Conservation (phyloP, 2,797 vertebrate species). For the Microctenopoma steveboyesi region DNA sequence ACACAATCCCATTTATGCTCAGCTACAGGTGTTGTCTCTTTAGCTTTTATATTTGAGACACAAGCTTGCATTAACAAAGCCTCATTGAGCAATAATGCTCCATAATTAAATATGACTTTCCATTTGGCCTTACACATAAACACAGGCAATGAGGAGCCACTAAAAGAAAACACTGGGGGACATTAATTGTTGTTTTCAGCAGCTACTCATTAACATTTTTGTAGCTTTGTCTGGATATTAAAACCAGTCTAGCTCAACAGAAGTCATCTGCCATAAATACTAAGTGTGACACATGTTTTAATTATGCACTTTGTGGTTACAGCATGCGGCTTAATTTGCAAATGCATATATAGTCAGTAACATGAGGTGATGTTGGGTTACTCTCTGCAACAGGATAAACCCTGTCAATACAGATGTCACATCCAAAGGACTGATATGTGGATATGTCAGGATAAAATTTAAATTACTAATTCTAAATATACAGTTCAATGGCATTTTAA, state of each 20-base stretch:
- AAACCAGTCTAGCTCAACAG: constrained; percentile 54
- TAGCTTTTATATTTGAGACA: constrained; percentile 57
- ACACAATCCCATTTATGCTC: constrained; percentile 24
- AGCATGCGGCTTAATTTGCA: constrained; percentile 49
- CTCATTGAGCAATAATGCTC: constrained; percentile 65
- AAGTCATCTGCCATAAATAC: constrained; percentile 60
- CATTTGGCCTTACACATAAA: constrained; percentile 64
- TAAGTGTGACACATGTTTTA: constrained; percentile 49
- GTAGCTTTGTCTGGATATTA: constrained; percentile 60
- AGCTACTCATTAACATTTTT: constrained; percentile 57
- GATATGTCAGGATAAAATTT: constrained; percentile 1
- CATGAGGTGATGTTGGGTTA: constrained; percentile 41
- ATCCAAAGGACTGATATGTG: constrained; percentile 11
- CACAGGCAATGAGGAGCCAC: constrained; percentile 44
- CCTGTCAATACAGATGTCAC: constrained; percentile 14
- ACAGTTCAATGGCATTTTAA: not conserved
- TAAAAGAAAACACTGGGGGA: constrained; percentile 52
- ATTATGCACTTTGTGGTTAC: constrained; percentile 48
- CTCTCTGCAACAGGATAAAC: constrained; percentile 30
- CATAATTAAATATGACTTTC: constrained; percentile 73
- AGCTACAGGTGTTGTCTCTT: constrained; percentile 56
- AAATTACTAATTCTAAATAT: not conserved
- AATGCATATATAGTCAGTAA: constrained; percentile 38
- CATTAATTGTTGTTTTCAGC: constrained; percentile 62
- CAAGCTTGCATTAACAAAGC: constrained; percentile 56